These are phyloP conservation scores for Actinostola sp. DNA, from an alignment of 92 coral and sea anemone genomes.

Conservation along the genomic window DNA sequence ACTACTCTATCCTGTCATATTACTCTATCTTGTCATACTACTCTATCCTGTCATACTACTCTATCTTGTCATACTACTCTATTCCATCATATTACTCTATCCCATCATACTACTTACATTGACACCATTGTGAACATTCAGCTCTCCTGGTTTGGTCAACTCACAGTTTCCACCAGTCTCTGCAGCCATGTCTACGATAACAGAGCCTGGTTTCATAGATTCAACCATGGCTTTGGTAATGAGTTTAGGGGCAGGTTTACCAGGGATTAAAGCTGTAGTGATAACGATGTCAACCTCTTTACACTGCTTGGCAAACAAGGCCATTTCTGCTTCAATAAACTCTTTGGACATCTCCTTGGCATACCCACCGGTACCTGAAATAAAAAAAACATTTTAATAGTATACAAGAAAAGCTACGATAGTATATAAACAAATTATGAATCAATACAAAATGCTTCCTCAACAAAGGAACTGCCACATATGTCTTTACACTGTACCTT, in stretches of 20 bases:
- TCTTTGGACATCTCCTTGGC: constrained; percentile 90
- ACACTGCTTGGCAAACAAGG: constrained; percentile 92
- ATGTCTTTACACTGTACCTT: constrained; percentile 57
- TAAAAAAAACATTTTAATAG: neutral
- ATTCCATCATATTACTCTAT: neutral
- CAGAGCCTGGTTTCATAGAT: constrained; percentile 96
- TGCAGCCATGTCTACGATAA: constrained; percentile 94
- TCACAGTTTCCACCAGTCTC: constrained; percentile 99
- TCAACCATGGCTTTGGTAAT: constrained; percentile 97
- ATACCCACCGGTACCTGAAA: constrained; percentile 88
- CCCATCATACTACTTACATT: constrained; percentile 59
- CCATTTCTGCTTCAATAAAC: constrained; percentile 88
- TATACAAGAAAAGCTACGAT: too few relatives aligned
- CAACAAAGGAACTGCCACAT: neutral
- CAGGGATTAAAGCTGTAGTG: constrained; percentile 96
- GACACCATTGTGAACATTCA: constrained; percentile 88
- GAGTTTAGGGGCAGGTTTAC: constrained; percentile 94
- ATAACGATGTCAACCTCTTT: constrained; percentile 94
- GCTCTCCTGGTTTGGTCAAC: constrained; percentile 94
- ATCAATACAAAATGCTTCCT: neutral
- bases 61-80: too few relatives aligned
- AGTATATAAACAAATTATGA: too few relatives aligned
- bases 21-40: too few relatives aligned
- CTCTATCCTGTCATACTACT: too few relatives aligned
- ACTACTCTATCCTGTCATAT: too few relatives aligned